Evolutionary conservation across 2,888 invertebrate genomes (phyloP), one percentile per base, ranked within the genome.

Genomic region (Pediacus dermestoides): DNA sequence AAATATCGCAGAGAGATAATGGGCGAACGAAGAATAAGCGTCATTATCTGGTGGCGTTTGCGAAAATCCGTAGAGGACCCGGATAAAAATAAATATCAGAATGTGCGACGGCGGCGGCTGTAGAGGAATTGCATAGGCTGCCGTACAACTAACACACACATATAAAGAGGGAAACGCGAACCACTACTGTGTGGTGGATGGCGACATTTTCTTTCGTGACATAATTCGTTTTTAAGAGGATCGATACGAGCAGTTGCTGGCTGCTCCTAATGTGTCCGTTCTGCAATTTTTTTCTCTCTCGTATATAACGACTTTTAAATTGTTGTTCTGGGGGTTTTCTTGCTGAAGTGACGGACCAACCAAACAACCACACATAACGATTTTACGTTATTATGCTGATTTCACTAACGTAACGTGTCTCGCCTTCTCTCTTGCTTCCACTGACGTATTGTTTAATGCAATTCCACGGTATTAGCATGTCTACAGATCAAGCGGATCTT

Each of bases 271-370:
- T 65, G 65, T 63, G 61, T 63, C 58, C n/a, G n/a, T n/a, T n/a
- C 58, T 55, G 60, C 60, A 61, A 61, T 61, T 59, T 58, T 52
- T 53, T 58, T 18, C 61, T 61, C 58, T 58, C 53, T 54, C 57
- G n/a, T n/a, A n/a, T 53, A 62, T 64, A 65, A 65, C 63, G 64
- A 64, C 63, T 65, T 65, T 65, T 63, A 64, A 65, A 65, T 64
- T 64, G 63, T 60, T 59, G 60, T 60, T 58, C 54, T 56, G 54
- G n/a, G n/a, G n/a, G n/a, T 48, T 48, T 51, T 44, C 27, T 25
- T 25, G 10, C 9, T 12, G 13, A 14, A 28, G n/a, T 7, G n/a
- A 18, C n/a, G n/a, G 21, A 18, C 21, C 21, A 18, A 18, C 21
- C 21, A 18, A 18, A n/a, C n/a, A n/a, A n/a, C n/a, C n/a, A n/a